A percentile compares a stretch with the other conserved stretches of the same genome.
Conservation (phyloP, 2,797 vertebrate genomes). For the Oryzias sinensis region DNA sequence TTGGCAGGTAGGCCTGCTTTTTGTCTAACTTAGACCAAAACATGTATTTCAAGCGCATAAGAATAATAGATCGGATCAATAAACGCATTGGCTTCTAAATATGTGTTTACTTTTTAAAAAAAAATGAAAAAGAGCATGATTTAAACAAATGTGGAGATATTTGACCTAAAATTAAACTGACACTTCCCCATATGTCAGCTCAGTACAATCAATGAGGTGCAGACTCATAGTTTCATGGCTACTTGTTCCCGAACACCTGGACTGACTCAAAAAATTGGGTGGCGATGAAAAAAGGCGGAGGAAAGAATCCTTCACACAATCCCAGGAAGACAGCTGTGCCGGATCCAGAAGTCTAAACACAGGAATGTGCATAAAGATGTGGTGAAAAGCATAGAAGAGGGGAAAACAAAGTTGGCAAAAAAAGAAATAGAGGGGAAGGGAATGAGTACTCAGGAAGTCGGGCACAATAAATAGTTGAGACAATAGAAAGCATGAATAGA, state of each 20-base stretch:
- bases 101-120: background rate
- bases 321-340: slow-evolving; percentile 56
- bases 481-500: slow-evolving; percentile 1
- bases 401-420: background rate
- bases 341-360: slow-evolving; percentile 17
- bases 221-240: slow-evolving; percentile 36
- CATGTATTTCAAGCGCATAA: background rate
- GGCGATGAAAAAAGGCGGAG: slow-evolving; percentile 11
- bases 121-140: background rate
- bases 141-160: background rate
- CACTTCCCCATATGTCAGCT: background rate
- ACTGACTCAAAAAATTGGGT: slow-evolving; percentile 42
- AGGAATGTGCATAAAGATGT: background rate
- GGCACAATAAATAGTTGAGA: slow-evolving; percentile 23
- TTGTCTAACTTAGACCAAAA: too few species aligned
- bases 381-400: background rate
- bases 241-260: slow-evolving; percentile 53
- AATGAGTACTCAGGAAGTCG: slow-evolving; percentile 4
- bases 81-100: background rate
- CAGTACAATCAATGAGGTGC: background rate
- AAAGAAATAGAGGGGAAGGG: background rate
- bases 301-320: slow-evolving; percentile 28
- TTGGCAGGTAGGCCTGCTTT: too few species aligned
- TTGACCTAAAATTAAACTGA: background rate
- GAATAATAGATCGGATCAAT: slow-evolving; percentile 1